Conservation (phyloP, 1,140 invertebrate species). For the Apis dorsata region DNA sequence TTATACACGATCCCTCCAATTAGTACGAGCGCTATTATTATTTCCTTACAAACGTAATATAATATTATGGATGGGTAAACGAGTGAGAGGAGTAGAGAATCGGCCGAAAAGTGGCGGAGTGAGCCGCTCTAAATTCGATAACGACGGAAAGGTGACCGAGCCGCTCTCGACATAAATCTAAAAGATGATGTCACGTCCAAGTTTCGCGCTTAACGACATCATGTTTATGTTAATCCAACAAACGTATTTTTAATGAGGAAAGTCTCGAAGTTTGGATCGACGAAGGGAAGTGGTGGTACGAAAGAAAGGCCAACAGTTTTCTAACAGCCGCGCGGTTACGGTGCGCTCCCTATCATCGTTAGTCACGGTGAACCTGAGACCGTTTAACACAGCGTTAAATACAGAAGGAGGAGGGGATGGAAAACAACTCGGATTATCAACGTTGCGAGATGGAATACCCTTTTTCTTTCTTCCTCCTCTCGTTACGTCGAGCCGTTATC, state of each 20-base stretch:
- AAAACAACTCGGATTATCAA: conserved; percentile 41
- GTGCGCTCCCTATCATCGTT: neutral
- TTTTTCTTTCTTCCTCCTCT: neutral
- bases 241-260: neutral
- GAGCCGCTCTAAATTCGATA: too few relatives aligned
- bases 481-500: conserved; percentile 43
- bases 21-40: too few relatives aligned
- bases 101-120: too few relatives aligned
- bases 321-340: too few relatives aligned
- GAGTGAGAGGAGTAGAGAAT: too few relatives aligned
- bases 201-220: neutral
- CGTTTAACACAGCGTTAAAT: neutral
- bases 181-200: neutral
- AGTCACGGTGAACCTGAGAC: conserved; percentile 5
- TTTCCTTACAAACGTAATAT: too few relatives aligned
- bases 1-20: too few relatives aligned
- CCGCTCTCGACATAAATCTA: neutral
- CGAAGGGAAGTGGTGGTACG: neutral
- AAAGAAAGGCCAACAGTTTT: neutral
- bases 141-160: too few relatives aligned
- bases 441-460: conserved; percentile 46
- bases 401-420: neutral
- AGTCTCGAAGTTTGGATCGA: neutral
- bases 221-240: neutral
- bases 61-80: too few relatives aligned